phyloP scores from a whole-genome alignment of 1,140 invertebrate genomes.

The Tribolium castaneum region DNA sequence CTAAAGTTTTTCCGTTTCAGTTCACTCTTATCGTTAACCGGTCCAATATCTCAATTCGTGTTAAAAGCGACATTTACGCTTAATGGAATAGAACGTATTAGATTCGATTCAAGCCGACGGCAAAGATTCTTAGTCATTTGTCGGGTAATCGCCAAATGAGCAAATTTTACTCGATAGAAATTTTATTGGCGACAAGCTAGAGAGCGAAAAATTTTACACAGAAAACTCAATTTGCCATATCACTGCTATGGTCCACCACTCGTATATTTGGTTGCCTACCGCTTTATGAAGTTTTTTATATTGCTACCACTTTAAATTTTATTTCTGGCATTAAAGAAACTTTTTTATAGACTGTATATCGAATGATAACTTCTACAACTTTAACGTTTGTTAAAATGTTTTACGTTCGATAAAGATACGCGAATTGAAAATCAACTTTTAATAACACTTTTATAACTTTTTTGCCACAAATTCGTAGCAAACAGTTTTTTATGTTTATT shows the following conservation, averaged over 20 bases:
- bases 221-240: too few relatives aligned
- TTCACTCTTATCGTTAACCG: conserved; percentile 49
- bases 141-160: conserved; percentile 15
- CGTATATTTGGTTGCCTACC: background rate
- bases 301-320: background rate
- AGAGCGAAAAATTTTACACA: too few relatives aligned
- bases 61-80: conserved; percentile 46
- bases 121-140: conserved; percentile 32
- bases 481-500: too few relatives aligned
- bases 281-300: background rate
- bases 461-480: background rate
- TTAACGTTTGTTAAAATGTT: conserved; percentile 18
- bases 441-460: conserved; percentile 1
- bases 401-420: conserved; percentile 9
- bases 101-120: conserved; percentile 15
- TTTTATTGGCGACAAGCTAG: background rate
- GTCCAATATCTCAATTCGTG: conserved; percentile 46
- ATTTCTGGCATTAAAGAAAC: background rate
- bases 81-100: conserved; percentile 42
- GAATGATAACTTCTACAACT: conserved; percentile 18
- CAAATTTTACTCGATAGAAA: background rate
- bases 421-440: conserved; percentile 25
- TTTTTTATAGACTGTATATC: conserved; percentile 16
- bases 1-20: conserved; percentile 49
- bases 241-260: too few relatives aligned